These are phyloP conservation scores for Drosophila elegans DNA, from an alignment of 1,140 invertebrate genomes.

Conservation along the genomic window DNA sequence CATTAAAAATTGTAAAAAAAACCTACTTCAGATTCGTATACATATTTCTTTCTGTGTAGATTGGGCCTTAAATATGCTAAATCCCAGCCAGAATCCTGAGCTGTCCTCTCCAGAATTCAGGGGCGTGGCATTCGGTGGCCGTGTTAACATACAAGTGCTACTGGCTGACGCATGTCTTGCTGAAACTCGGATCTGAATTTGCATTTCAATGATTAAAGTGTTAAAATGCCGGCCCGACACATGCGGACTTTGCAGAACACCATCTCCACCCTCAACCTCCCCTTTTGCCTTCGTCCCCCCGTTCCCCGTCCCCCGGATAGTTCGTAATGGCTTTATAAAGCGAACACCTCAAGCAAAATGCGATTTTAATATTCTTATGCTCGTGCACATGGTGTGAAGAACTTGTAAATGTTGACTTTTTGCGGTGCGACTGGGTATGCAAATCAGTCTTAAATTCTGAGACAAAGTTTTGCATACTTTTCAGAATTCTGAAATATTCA, in stretches of 20 bases:
- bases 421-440: conserved; percentile 14
- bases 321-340: conserved; percentile 53
- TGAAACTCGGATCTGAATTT: conserved; percentile 53
- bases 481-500: conserved; percentile 10
- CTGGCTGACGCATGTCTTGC: conserved; percentile 40
- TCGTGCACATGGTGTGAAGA: conserved; percentile 28
- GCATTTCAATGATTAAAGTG: conserved; percentile 78
- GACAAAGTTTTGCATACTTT: conserved; percentile 11
- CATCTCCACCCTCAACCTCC: too few relatives aligned
- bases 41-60: background rate
- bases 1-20: too few relatives aligned
- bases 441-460: conserved; percentile 21
- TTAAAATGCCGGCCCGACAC: conserved; percentile 52
- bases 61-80: conserved; percentile 64
- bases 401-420: conserved; percentile 28
- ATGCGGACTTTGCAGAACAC: conserved; percentile 10
- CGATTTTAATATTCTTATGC: conserved; percentile 43
- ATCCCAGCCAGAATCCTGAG: conserved; percentile 40
- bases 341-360: conserved; percentile 40
- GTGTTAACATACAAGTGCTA: conserved; percentile 45
- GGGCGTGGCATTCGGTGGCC: conserved; percentile 15
- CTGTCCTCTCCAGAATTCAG: conserved; percentile 30
- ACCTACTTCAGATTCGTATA: background rate
- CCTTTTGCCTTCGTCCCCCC: too few relatives aligned
- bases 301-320: conserved; percentile 6